A percentile compares a stretch with the other conserved stretches of the same genome.
Conservation (phyloP, 2,113 vertebrate species). For the Antennarius striatus region DNA sequence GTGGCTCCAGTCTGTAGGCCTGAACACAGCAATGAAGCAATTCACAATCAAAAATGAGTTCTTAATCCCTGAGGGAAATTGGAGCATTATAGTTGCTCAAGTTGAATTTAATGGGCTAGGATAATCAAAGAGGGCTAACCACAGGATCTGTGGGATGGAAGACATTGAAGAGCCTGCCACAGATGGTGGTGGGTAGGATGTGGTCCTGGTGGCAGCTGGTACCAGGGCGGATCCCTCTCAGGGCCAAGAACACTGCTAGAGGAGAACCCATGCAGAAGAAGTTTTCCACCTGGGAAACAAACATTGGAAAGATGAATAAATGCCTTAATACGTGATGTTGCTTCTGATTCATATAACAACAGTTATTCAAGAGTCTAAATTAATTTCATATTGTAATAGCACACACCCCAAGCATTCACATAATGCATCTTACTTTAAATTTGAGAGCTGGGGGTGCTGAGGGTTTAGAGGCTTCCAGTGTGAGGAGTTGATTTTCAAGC, state of each 20-base stretch:
- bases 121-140: conserved; percentile 80
- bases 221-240: conserved; percentile 93
- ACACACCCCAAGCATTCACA: not conserved
- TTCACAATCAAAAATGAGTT: too few species aligned
- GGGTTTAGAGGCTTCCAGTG: conserved; percentile 83
- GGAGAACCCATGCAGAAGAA: conserved; percentile 99
- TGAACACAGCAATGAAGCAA: conserved; percentile 57
- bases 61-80: too few species aligned
- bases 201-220: conserved; percentile 91
- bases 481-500: conserved; percentile 88
- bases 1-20: conserved; percentile 96
- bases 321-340: not conserved
- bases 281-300: conserved; percentile 89
- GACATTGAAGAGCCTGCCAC: conserved; percentile 91
- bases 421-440: conserved; percentile 86
- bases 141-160: conserved; percentile 98
- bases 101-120: too few species aligned
- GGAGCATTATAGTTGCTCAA: too few species aligned
- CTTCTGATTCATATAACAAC: not conserved
- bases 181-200: conserved; percentile 92
- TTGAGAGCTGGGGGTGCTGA: conserved; percentile 88
- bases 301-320: not conserved
- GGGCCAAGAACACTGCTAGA: conserved; percentile 93
- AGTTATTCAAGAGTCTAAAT: not conserved
- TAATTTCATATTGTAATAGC: not conserved